Conservation (phyloP, 2,888 invertebrate genomes). For the Lottia gigantea region DNA sequence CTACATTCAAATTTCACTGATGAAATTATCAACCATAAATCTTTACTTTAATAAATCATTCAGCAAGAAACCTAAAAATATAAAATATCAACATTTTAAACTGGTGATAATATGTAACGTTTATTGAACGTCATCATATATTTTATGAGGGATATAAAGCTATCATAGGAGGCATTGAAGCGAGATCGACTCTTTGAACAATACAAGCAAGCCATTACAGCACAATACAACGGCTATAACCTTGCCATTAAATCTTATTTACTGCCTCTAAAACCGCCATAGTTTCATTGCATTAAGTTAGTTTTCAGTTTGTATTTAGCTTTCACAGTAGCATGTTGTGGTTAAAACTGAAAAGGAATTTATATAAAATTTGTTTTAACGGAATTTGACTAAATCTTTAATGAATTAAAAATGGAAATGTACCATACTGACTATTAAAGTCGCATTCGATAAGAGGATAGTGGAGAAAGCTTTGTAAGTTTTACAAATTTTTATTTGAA, state of each 20-base stretch:
- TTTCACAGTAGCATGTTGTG: too few species aligned
- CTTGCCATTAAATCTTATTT: conserved; percentile 4
- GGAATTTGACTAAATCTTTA: too few species aligned
- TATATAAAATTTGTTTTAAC: too few species aligned
- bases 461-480: conserved; percentile 9
- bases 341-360: too few species aligned
- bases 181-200: conserved; percentile 3
- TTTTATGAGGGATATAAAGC: conserved; percentile 8
- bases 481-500: conserved; percentile 8
- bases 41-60: too few species aligned
- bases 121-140: conserved; percentile 7
- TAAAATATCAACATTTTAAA: conserved; percentile 4
- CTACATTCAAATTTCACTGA: neutral
- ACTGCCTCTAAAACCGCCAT: neutral
- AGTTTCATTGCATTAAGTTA: neutral
- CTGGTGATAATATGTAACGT: neutral
- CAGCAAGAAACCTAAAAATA: neutral
- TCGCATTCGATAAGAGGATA: neutral
- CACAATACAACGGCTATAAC: conserved; percentile 6
- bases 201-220: neutral
- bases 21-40: too few species aligned
- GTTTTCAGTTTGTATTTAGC: too few species aligned
- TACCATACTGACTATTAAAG: too few species aligned
- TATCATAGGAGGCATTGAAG: conserved; percentile 7
- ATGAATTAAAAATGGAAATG: too few species aligned